These are phyloP conservation scores for Acinonyx jubatus DNA, from an alignment of 2,113 vertebrate species.

Conservation along the genomic window DNA sequence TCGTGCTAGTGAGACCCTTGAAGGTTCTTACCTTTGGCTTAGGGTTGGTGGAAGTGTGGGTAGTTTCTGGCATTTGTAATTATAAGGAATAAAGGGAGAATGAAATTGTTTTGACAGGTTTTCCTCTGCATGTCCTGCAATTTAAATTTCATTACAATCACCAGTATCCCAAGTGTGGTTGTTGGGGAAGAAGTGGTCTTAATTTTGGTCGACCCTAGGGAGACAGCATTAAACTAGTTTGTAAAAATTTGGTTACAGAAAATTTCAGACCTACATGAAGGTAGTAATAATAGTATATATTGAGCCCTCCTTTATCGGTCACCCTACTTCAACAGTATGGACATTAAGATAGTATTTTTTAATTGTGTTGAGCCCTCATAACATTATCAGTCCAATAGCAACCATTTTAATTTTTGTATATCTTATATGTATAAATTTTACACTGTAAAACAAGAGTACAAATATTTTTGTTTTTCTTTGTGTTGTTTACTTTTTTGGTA, in stretches of 20 bases:
- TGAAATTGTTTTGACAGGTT: background rate
- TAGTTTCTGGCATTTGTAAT: conserved; percentile 16
- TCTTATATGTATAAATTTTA: background rate
- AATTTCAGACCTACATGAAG: background rate
- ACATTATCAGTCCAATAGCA: background rate
- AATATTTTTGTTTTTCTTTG: background rate
- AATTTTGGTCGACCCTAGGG: background rate
- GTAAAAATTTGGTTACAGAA: background rate
- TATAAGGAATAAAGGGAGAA: background rate
- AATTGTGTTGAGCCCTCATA: background rate
- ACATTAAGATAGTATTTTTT: background rate
- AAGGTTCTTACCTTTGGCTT: background rate
- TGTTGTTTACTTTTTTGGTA: background rate
- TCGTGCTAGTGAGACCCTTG: background rate
- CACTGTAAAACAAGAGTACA: background rate
- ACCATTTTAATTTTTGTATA: background rate
- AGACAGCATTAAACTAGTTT: background rate
- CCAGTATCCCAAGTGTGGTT: background rate
- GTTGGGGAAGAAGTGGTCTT: background rate
- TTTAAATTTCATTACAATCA: conserved; percentile 9
- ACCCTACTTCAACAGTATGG: background rate
- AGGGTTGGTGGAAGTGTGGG: background rate
- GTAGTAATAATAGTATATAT: background rate
- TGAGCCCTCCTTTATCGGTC: background rate
- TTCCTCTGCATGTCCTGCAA: background rate